A percentile compares a stretch with the other conserved stretches of the same genome.
Conservation (phyloP, 2,797 vertebrate genomes). For the Cossypha dichroa region DNA sequence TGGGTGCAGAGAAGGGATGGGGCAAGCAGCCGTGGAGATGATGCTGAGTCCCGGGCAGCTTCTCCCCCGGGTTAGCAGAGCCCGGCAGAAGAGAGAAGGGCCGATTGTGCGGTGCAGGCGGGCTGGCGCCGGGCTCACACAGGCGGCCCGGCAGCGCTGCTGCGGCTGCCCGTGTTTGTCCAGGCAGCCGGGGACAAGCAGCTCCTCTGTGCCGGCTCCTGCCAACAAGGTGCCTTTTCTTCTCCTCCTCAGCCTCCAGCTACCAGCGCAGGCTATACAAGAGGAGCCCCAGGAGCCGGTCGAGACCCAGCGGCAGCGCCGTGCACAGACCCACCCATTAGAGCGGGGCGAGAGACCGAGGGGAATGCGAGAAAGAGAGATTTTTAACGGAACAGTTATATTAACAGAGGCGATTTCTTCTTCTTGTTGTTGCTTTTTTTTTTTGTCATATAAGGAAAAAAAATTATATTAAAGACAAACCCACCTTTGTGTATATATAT, state of each 20-base stretch:
- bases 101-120: neutral
- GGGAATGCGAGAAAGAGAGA: slow-evolving; percentile 64
- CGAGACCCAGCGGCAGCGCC: slow-evolving; percentile 77
- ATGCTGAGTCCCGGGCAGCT: neutral
- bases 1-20: neutral
- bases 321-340: slow-evolving; percentile 81
- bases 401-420: slow-evolving; percentile 77
- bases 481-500: slow-evolving; percentile 79
- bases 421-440: slow-evolving; percentile 63
- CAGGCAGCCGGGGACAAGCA: slow-evolving; percentile 9
- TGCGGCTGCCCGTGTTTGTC: slow-evolving; percentile 5
- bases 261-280: slow-evolving; percentile 85
- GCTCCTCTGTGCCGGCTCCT: neutral
- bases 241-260: slow-evolving; percentile 75
- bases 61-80: neutral
- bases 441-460: slow-evolving; percentile 80
- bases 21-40: fast-evolving
- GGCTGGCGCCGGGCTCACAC: neutral
- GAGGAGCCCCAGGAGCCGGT: slow-evolving; percentile 80
- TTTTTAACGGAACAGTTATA: slow-evolving; percentile 80
- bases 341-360: slow-evolving; percentile 68
- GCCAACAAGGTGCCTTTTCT: slow-evolving; percentile 40
- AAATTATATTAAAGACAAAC: slow-evolving; percentile 80
- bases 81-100: neutral
- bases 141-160: neutral